Percentiles rank a stretch among this genome's conserved stretches.
Evolutionary conservation across 2,888 invertebrate genomes (phyloP).

Genomic region (Drepanosiphum platanoidis): DNA sequence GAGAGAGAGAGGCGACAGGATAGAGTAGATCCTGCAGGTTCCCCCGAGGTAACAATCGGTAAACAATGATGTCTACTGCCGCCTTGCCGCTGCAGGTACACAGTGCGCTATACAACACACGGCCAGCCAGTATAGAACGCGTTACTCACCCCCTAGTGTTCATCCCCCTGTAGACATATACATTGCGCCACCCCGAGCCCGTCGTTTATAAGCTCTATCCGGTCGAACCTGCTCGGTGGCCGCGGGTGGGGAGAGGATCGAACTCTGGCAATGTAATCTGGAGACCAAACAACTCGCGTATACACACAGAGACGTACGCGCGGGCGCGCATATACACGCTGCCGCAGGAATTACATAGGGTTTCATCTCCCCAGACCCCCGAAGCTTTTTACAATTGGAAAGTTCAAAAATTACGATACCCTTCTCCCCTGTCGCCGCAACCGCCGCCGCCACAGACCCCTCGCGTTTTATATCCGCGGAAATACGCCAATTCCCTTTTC

Average conservation of each 20-base stretch:
- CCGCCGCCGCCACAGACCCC: background rate
- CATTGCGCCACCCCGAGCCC: background rate
- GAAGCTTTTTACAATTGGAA: constrained; percentile 58
- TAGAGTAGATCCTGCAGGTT: background rate
- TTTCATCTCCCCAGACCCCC: constrained; percentile 50
- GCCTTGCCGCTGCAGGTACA: background rate
- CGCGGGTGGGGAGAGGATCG: background rate
- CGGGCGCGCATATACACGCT: background rate
- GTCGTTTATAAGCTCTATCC: background rate
- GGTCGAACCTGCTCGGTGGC: background rate
- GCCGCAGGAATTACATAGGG: constrained; percentile 19
- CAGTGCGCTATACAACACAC: background rate
- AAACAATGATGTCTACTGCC: constrained; percentile 33
- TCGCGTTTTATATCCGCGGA: background rate
- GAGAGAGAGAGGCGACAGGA: background rate
- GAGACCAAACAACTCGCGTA: constrained; percentile 48
- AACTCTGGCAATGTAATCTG: constrained; percentile 45
- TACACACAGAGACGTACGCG: background rate
- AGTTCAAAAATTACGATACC: constrained; percentile 46
- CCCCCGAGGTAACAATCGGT: constrained; percentile 58
- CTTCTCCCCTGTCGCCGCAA: background rate
- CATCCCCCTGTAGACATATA: background rate
- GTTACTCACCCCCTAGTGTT: no score
- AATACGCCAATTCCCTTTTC: constrained; percentile 46
- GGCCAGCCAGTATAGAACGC: background rate